Evolutionary conservation across 64 coral and sea anemone species (phyloP).

Genomic region (Cladopsammia gracilis): DNA sequence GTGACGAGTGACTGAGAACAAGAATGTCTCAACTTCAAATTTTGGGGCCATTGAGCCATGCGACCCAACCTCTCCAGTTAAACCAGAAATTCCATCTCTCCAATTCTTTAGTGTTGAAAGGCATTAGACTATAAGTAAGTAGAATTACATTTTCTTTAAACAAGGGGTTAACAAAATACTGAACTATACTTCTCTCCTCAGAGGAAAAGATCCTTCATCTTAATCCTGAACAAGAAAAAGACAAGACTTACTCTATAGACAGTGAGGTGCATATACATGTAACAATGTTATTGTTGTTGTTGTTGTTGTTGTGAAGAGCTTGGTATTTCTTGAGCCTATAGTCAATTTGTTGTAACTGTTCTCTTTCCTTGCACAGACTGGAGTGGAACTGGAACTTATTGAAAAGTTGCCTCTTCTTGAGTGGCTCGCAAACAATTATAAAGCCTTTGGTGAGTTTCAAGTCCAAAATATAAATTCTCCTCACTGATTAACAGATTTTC

Average conservation of each 20-base stretch:
- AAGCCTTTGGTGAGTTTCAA: slow-evolving; percentile 88
- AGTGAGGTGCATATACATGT: slow-evolving; percentile 62
- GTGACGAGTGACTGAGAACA: too few relatives aligned
- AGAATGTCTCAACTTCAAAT: too few relatives aligned
- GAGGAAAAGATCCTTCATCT: slow-evolving; percentile 96
- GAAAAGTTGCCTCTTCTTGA: slow-evolving; percentile 95
- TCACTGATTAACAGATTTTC: too few relatives aligned
- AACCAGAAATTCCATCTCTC: too few relatives aligned
- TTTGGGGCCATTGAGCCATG: too few relatives aligned
- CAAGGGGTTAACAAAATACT: background rate
- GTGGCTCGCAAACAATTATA: slow-evolving; percentile 99
- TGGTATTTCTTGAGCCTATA: background rate
- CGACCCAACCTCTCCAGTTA: too few relatives aligned
- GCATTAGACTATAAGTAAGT: too few relatives aligned
- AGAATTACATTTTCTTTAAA: background rate
- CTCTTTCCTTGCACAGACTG: slow-evolving; percentile 71
- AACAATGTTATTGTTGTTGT: background rate
- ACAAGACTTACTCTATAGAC: slow-evolving; percentile 98
- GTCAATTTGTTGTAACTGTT: background rate
- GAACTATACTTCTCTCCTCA: background rate
- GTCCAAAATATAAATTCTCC: background rate
- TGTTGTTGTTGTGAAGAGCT: background rate
- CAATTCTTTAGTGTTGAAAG: too few relatives aligned
- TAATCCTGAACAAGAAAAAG: slow-evolving; percentile 97
- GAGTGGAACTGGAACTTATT: slow-evolving; percentile 91